A percentile compares a stretch with the other conserved stretches of the same genome.
Evolutionary conservation across 1,140 invertebrate species (phyloP).

Genomic region (Musca domestica): DNA sequence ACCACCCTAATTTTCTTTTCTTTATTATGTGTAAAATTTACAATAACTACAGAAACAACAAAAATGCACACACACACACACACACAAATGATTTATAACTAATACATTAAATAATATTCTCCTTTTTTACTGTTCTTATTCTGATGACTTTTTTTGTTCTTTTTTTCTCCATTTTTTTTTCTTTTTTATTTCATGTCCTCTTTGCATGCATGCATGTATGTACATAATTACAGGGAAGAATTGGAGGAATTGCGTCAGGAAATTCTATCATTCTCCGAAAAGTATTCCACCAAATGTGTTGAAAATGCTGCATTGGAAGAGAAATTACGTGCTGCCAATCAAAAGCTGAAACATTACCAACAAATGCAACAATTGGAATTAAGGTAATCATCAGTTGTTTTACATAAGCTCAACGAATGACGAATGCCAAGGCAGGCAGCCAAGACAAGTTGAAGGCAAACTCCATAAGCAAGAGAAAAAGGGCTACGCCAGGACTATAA

Average conservation of each 20-base stretch:
- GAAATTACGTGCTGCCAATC: constrained; percentile 71
- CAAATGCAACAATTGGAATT: constrained; percentile 70
- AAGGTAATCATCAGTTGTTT: constrained; percentile 52
- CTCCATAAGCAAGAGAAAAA: too few species aligned
- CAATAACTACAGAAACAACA: background rate
- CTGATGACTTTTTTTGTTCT: background rate
- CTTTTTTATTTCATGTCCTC: background rate
- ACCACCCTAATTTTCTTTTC: background rate
- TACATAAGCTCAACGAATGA: background rate
- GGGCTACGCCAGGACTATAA: too few species aligned
- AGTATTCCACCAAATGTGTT: constrained; percentile 88
- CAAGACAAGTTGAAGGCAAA: too few species aligned
- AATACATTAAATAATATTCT: constrained; percentile 16
- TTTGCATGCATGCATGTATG: background rate
- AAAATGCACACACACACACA: background rate
- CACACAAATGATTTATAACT: constrained; percentile 21
- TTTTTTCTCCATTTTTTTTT: constrained; percentile 5
- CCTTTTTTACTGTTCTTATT: background rate
- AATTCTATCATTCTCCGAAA: constrained; percentile 82
- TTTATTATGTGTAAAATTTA: constrained; percentile 19
- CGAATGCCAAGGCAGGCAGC: background rate
- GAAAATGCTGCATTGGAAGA: constrained; percentile 85
- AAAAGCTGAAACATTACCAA: constrained; percentile 75
- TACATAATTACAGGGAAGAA: constrained; percentile 63
- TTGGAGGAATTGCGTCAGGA: constrained; percentile 82